These are phyloP conservation scores for Pantala flavescens DNA, from an alignment of 1,140 invertebrate genomes.

Conservation along the genomic window DNA sequence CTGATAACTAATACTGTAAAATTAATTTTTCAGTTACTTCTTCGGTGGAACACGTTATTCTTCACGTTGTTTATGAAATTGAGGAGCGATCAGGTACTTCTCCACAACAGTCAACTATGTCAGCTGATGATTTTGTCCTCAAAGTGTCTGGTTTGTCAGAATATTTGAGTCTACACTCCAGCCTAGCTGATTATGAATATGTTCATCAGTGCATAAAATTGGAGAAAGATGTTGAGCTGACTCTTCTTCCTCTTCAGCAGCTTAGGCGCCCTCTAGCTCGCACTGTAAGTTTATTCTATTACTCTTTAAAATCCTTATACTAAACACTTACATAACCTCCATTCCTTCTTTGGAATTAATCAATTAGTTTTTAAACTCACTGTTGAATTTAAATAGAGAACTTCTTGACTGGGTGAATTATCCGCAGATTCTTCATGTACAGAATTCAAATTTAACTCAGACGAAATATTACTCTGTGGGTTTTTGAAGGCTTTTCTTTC, in stretches of 20 bases:
- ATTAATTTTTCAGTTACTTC: slow-evolving; percentile 65
- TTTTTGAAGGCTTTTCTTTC: too few species aligned
- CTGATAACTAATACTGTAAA: too few species aligned
- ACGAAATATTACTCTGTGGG: too few species aligned
- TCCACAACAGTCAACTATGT: slow-evolving; percentile 50
- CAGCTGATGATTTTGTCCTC: slow-evolving; percentile 48
- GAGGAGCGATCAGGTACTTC: slow-evolving; percentile 36
- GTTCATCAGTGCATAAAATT: slow-evolving; percentile 88
- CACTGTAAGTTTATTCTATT: slow-evolving; percentile 44
- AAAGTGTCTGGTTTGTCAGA: slow-evolving; percentile 74
- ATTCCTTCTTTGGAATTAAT: slow-evolving; percentile 17
- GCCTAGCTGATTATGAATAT: slow-evolving; percentile 81
- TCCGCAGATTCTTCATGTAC: too few species aligned
- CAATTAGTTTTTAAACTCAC: too few species aligned
- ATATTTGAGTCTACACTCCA: slow-evolving; percentile 57
- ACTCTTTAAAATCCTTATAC: slow-evolving; percentile 15
- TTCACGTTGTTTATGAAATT: slow-evolving; percentile 72
- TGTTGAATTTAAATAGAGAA: too few species aligned
- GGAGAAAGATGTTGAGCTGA: slow-evolving; percentile 79
- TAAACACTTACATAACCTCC: not conserved
- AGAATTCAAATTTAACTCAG: too few species aligned
- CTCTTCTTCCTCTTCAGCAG: slow-evolving; percentile 47
- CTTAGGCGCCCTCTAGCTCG: slow-evolving; percentile 53
- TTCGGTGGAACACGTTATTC: slow-evolving; percentile 75
- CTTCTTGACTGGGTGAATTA: too few species aligned